Conservation (phyloP, 2,888 invertebrate genomes). For the Tinea semifulvella region DNA sequence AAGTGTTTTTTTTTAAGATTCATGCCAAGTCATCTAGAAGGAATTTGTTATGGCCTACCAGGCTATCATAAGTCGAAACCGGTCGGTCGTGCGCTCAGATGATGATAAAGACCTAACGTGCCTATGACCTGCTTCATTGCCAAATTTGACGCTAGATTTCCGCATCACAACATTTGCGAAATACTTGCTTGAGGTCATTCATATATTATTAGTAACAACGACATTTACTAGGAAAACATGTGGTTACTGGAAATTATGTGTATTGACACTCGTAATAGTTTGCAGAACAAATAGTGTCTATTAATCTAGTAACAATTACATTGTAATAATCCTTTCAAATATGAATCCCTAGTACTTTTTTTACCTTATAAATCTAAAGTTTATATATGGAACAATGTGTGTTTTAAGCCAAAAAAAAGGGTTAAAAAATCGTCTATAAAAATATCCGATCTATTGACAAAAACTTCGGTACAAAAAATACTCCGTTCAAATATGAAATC, state of each 20-base stretch:
- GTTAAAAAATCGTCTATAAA: too few relatives aligned
- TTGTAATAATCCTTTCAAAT: too few relatives aligned
- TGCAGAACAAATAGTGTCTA: too few relatives aligned
- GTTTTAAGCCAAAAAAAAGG: too few relatives aligned
- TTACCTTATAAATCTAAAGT: too few relatives aligned
- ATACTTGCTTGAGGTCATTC: neutral
- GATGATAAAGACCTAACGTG: constrained; percentile 37
- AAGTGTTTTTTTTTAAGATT: too few relatives aligned
- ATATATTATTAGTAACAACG: constrained; percentile 4
- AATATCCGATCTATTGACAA: too few relatives aligned
- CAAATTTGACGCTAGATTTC: constrained; percentile 42
- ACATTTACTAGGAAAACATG: neutral
- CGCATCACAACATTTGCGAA: constrained; percentile 27
- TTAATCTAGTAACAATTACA: too few relatives aligned
- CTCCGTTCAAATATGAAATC: too few relatives aligned
- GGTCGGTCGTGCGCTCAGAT: constrained; percentile 29
- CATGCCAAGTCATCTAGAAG: constrained; percentile 9
- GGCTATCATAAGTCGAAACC: constrained; percentile 35
- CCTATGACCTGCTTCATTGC: constrained; percentile 48
- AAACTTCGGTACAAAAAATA: too few relatives aligned
- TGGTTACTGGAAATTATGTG: neutral
- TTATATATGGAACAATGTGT: too few relatives aligned
- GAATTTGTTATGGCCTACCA: constrained; percentile 28
- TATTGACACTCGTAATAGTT: neutral
- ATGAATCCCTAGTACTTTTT: too few relatives aligned